phyloP scores from a whole-genome alignment of 2,888 invertebrate genomes.

The Phaedon cochleariae region DNA sequence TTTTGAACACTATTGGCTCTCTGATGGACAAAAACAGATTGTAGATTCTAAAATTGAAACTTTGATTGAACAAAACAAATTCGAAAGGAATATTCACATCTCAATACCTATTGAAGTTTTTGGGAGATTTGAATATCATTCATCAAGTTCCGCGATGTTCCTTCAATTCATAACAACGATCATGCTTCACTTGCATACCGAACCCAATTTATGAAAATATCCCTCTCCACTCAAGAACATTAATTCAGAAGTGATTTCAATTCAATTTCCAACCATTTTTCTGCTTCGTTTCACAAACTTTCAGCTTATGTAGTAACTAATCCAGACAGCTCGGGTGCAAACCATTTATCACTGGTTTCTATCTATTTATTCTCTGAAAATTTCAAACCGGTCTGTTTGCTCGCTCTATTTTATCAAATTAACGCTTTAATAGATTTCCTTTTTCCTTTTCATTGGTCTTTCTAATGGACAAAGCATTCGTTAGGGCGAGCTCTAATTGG shows the following conservation, averaged over 20 bases:
- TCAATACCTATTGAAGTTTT: too few relatives aligned
- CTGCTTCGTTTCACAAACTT: conserved; percentile 1
- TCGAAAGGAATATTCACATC: too few relatives aligned
- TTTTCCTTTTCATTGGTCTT: not conserved
- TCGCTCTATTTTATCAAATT: conserved; percentile 6
- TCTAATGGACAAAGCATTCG: conserved; percentile 7
- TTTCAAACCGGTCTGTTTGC: not conserved
- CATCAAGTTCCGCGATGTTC: too few relatives aligned
- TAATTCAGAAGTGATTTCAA: not conserved
- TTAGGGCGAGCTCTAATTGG: conserved; percentile 1
- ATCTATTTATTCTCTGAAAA: not conserved
- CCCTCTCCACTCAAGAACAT: too few relatives aligned
- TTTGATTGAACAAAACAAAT: too few relatives aligned
- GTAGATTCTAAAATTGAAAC: too few relatives aligned
- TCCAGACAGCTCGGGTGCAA: not conserved
- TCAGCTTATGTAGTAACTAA: not conserved
- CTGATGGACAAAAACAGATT: too few relatives aligned
- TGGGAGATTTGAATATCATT: too few relatives aligned
- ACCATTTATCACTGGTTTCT: not conserved
- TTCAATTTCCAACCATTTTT: not conserved
- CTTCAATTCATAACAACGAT: too few relatives aligned
- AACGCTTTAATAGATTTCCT: not conserved
- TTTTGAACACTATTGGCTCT: too few relatives aligned
- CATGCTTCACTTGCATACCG: too few relatives aligned
- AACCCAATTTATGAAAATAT: too few relatives aligned